phyloP scores from a whole-genome alignment of 1,140 invertebrate species.

The Drosophila nannoptera region DNA sequence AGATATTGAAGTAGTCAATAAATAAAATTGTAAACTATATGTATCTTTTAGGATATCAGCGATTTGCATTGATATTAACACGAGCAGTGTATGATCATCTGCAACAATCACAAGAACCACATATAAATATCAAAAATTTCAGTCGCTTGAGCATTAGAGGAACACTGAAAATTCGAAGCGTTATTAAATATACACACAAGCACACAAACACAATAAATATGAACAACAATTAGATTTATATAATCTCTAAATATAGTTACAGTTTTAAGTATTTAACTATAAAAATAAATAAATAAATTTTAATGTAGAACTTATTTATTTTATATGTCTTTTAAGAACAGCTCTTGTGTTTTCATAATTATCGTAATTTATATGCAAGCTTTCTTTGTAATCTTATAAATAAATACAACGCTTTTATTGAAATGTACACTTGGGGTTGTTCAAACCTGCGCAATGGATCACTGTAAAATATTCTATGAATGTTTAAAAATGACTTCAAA shows the following conservation, averaged over 20 bases:
- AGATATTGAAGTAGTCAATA: slow-evolving; percentile 44
- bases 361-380: slow-evolving; percentile 75
- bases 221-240: slow-evolving; percentile 75
- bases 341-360: slow-evolving; percentile 77
- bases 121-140: slow-evolving; percentile 55
- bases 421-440: slow-evolving; percentile 50
- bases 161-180: slow-evolving; percentile 45
- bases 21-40: slow-evolving; percentile 69
- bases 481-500: no score
- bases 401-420: slow-evolving; percentile 76
- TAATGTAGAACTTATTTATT: slow-evolving; percentile 77
- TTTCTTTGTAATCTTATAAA: slow-evolving; percentile 77
- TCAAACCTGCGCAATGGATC: neutral
- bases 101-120: neutral
- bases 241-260: slow-evolving; percentile 76
- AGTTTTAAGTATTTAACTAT: slow-evolving; percentile 75
- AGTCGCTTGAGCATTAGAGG: slow-evolving; percentile 77
- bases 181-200: slow-evolving; percentile 11
- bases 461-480: no score
- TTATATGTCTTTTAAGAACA: slow-evolving; percentile 76
- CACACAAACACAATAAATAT: slow-evolving; percentile 54
- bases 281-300: slow-evolving; percentile 78
- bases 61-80: slow-evolving; percentile 41
- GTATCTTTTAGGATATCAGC: slow-evolving; percentile 45
- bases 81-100: slow-evolving; percentile 12